Conservation (phyloP, 2,888 invertebrate species). For the Leptopilina syphax region DNA sequence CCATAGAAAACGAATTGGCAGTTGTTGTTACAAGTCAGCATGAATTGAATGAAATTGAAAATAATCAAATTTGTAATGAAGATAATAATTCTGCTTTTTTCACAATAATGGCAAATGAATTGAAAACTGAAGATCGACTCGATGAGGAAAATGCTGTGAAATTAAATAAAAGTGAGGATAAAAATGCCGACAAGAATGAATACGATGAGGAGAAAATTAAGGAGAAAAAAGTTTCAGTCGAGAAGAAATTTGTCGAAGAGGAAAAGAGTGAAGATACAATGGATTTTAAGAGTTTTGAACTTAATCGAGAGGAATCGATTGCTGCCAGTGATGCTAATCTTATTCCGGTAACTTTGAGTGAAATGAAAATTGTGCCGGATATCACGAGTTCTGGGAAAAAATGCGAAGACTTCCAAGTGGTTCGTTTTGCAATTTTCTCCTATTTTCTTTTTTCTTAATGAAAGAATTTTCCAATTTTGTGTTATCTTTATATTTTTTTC, state of each 20-base stretch:
- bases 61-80: conserved; percentile 36
- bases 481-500: background rate
- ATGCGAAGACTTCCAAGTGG: conserved; percentile 66
- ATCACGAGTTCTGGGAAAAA: conserved; percentile 54
- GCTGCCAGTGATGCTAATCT: conserved; percentile 49
- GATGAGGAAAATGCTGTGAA: conserved; percentile 48
- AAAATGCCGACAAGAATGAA: conserved; percentile 44
- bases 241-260: conserved; percentile 43
- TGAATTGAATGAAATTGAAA: conserved; percentile 25
- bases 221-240: conserved; percentile 16
- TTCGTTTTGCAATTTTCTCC: conserved; percentile 48
- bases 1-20: conserved; percentile 32
- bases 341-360: conserved; percentile 49
- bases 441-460: background rate
- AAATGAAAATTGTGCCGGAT: conserved; percentile 56
- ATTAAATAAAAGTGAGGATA: conserved; percentile 37
- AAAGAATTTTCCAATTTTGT: background rate
- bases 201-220: conserved; percentile 35
- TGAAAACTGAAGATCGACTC: conserved; percentile 56
- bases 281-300: conserved; percentile 43
- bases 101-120: conserved; percentile 57
- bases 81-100: conserved; percentile 38
- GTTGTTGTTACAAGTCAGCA: conserved; percentile 33
- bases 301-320: conserved; percentile 44
- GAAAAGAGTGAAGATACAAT: conserved; percentile 45